phyloP scores from a whole-genome alignment of 1,140 invertebrate genomes.

The Zaprionus gabonicus region DNA sequence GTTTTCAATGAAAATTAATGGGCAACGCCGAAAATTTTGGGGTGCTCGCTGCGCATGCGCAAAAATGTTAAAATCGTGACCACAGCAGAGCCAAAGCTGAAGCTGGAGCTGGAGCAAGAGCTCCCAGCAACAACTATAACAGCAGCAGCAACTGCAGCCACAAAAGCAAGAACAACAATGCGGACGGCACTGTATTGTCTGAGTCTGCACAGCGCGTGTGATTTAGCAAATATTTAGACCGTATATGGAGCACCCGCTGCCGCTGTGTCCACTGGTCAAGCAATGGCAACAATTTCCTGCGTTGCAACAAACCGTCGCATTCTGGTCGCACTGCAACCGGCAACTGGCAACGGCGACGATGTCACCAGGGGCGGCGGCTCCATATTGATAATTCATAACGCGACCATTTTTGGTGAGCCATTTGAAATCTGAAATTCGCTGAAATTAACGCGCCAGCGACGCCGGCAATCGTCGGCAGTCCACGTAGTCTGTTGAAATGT shows the following conservation, averaged over 20 bases:
- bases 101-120: slow-evolving; percentile 37
- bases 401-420: slow-evolving; percentile 72
- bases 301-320: slow-evolving; percentile 47
- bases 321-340: slow-evolving; percentile 6
- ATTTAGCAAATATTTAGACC: slow-evolving; percentile 82
- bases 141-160: slow-evolving; percentile 9
- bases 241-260: slow-evolving; percentile 73
- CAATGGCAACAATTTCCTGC: slow-evolving; percentile 73
- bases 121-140: slow-evolving; percentile 24
- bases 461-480: slow-evolving; percentile 6
- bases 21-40: slow-evolving; percentile 81
- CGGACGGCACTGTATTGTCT: slow-evolving; percentile 61
- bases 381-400: slow-evolving; percentile 82
- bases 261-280: slow-evolving; percentile 37
- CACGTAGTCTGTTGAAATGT: slow-evolving; percentile 70
- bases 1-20: slow-evolving; percentile 83
- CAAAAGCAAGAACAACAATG: slow-evolving; percentile 32
- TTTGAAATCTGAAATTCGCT: slow-evolving; percentile 67
- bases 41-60: slow-evolving; percentile 79
- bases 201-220: slow-evolving; percentile 65
- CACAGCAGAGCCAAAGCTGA: slow-evolving; percentile 43
- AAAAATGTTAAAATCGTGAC: slow-evolving; percentile 83
- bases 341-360: slow-evolving; percentile 28
- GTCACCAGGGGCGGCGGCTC: slow-evolving; percentile 68
- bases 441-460: slow-evolving; percentile 73